These are phyloP conservation scores for Pagetopsis macropterus DNA, from an alignment of 2,797 vertebrate species.

Conservation along the genomic window DNA sequence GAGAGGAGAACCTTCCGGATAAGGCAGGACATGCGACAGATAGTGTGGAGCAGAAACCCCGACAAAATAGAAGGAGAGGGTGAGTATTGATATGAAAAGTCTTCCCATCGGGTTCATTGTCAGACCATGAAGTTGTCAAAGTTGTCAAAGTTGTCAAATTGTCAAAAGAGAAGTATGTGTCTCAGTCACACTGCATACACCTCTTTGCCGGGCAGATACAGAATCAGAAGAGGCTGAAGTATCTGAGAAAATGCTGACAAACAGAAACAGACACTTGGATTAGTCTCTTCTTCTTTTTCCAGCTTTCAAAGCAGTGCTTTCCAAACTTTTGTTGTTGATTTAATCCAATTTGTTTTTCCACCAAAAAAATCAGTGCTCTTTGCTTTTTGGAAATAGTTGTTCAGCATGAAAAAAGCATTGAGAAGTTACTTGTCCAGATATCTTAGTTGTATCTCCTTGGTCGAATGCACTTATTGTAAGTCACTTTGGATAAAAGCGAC, in stretches of 20 bases:
- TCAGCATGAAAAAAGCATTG: too few relatives aligned
- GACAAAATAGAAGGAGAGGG: conserved; percentile 89
- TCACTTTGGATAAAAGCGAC: too few relatives aligned
- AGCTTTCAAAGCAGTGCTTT: neutral
- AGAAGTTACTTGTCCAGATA: too few relatives aligned
- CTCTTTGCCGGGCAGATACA: neutral
- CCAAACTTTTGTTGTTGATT: neutral
- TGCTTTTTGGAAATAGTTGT: too few relatives aligned
- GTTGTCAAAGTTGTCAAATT: too few relatives aligned
- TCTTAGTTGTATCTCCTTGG: too few relatives aligned
- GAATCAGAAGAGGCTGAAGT: conserved; percentile 10
- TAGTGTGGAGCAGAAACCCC: conserved; percentile 85
- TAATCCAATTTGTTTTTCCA: too few relatives aligned
- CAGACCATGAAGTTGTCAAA: too few relatives aligned
- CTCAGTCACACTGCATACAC: neutral
- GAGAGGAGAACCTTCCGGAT: conserved; percentile 89
- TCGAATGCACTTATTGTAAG: too few relatives aligned
- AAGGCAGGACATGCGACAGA: conserved; percentile 83
- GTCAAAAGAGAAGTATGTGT: too few relatives aligned
- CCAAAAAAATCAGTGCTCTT: too few relatives aligned
- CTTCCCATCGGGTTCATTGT: neutral
- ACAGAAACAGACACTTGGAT: conserved; percentile 23
- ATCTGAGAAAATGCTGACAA: conserved; percentile 34
- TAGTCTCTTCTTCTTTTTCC: conserved; percentile 2
- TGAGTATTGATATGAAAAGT: conserved; percentile 72